Base-by-base conservation (phyloP, 2,888 invertebrate genomes). In the Idaea dimidiata region DNA sequence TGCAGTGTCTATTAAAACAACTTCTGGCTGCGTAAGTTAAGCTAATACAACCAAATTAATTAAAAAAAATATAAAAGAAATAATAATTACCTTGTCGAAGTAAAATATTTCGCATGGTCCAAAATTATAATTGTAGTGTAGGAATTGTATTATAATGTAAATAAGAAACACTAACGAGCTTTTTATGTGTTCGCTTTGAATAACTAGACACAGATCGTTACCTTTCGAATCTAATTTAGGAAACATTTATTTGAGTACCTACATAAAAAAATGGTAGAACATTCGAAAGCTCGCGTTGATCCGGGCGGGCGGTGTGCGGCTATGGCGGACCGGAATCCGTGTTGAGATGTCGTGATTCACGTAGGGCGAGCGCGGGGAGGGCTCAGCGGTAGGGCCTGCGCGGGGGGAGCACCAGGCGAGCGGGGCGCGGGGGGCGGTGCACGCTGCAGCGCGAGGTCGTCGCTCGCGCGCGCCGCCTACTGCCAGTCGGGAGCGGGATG, bases 401-500 rank as follows among this genome's bases (percentile, higher is more conserved):
- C 63, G 76, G 70, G 72, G 73, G 64, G 71, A 75, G 72, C 69
- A 72, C 66, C 76, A 72, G 80, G 72, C 80, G 79, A 76, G 80
- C 72, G 78, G 69, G 75, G 79, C 74, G 83, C 74, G 83, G 80
- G 84, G 87, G 85, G 78, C 82, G 87, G 84, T 89, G 89, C 89
- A 89, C 88, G 88, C 84, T 89, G 91, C 90, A 89, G 88, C 89
- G 87, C 89, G 90, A 90, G 91, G 90, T 90, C 91, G 91, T 89
- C 91, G 90, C 82, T 89, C 90, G 89, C 88, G 81, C 84, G 84
- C 87, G 80, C 70, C 77, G 79, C 81, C 82, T 71, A 76, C 78
- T 69, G 88, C 82, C 90, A 92, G 91, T 91, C 90, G 88, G 91
- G 91, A 91, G 90, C 91, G 91, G 91, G 91, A 92, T 92, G 91